These are phyloP conservation scores for Tragelaphus imberbis DNA, from an alignment of 2,113 vertebrate species.

Conservation along the genomic window DNA sequence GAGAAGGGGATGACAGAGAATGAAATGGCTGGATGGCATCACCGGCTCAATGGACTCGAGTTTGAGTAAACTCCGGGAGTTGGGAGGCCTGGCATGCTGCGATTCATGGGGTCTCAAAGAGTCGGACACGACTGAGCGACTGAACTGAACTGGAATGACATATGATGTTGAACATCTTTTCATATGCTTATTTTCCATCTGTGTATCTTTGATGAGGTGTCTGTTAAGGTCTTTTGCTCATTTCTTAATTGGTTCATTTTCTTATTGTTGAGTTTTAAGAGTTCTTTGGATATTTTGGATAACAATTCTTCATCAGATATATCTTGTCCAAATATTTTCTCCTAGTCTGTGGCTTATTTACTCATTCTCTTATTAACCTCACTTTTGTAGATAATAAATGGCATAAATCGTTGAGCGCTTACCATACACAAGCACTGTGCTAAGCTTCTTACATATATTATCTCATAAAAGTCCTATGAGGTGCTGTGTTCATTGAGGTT, in stretches of 20 bases:
- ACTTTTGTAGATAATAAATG: neutral
- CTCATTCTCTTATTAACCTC: neutral
- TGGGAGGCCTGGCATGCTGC: too few species aligned
- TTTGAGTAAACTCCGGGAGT: too few species aligned
- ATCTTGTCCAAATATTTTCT: neutral
- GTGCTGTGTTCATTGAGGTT: neutral
- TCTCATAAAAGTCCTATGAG: neutral
- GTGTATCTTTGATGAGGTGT: neutral
- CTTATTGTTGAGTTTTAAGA: neutral
- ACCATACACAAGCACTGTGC: neutral
- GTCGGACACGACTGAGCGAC: accelerated
- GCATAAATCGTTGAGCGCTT: neutral
- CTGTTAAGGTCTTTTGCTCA: neutral
- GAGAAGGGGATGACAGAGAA: too few species aligned
- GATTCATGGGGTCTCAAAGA: too few species aligned
- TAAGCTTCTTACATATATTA: neutral
- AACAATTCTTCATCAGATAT: neutral
- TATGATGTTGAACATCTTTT: neutral
- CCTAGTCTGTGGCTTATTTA: neutral
- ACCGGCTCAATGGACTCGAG: accelerated
- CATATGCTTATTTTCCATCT: neutral
- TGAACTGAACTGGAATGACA: neutral
- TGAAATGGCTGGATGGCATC: too few species aligned
- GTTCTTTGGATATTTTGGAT: neutral
- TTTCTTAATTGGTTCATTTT: neutral